A percentile compares a stretch with the other conserved stretches of the same genome.
These are phyloP conservation scores for Tragelaphus eurycerus DNA, from an alignment of 2,797 vertebrate species.

Conservation along the genomic window DNA sequence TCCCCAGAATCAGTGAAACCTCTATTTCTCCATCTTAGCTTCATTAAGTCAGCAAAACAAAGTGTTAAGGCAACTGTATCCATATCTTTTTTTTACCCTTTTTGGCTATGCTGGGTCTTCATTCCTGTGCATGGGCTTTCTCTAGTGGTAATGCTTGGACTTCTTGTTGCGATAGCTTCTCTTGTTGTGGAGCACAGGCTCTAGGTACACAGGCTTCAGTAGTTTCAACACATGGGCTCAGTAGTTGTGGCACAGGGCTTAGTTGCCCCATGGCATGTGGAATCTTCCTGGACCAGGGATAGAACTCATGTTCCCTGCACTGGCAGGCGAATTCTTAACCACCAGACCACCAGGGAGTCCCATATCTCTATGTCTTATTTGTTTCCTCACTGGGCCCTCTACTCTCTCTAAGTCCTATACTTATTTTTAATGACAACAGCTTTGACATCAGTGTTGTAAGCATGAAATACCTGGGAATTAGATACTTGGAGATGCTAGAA, in stretches of 20 bases:
- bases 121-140: background rate
- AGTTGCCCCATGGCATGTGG: background rate
- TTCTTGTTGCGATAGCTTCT: background rate
- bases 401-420: background rate
- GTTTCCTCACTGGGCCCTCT: background rate
- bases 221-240: background rate
- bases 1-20: background rate
- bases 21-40: background rate
- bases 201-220: background rate
- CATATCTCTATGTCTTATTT: background rate
- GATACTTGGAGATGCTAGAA: background rate
- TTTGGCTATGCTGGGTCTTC: background rate
- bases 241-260: background rate
- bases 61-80: background rate
- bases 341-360: background rate
- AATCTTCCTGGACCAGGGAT: background rate
- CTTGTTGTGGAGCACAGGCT: background rate
- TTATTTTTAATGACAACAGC: background rate
- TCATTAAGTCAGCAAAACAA: background rate
- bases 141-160: background rate
- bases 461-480: slow-evolving; percentile 17
- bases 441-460: background rate
- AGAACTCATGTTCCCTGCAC: background rate
- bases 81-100: background rate
- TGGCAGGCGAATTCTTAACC: background rate